Conservation (phyloP, 2,113 vertebrate species). For the Rhineura floridana region DNA sequence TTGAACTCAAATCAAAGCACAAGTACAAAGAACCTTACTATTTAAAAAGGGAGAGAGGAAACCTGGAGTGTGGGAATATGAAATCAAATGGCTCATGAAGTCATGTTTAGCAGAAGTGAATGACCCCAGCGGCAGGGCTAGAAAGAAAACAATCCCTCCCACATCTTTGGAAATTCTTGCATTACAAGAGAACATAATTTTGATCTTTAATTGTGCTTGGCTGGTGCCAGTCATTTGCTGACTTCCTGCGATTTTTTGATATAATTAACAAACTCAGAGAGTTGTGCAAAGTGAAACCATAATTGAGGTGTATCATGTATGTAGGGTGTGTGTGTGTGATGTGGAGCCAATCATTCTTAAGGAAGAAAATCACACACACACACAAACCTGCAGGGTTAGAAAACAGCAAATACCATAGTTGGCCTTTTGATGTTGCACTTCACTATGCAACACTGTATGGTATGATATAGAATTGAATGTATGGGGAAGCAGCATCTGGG, state of each 20-base stretch:
- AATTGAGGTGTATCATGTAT: background rate
- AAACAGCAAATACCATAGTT: background rate
- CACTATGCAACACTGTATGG: background rate
- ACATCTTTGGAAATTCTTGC: conserved; percentile 6
- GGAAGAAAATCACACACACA: background rate
- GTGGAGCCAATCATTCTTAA: background rate
- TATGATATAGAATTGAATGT: background rate
- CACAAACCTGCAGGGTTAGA: background rate
- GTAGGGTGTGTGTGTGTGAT: background rate
- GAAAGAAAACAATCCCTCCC: conserved; percentile 23
- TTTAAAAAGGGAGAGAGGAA: conserved; percentile 1
- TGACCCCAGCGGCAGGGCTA: conserved; percentile 5
- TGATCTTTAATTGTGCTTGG: conserved; percentile 3
- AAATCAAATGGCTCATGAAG: conserved; percentile 4
- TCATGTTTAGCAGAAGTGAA: conserved; percentile 27
- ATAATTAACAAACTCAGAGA: conserved; percentile 20
- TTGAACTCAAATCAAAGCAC: conserved; percentile 5
- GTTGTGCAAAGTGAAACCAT: conserved; percentile 8
- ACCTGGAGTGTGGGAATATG: background rate
- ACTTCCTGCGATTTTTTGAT: conserved; percentile 16
- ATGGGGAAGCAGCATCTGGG: background rate
- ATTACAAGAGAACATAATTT: conserved; percentile 10
- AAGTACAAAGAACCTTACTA: background rate
- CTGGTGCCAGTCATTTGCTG: conserved; percentile 23
- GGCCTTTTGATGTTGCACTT: background rate